A percentile compares a stretch with the other conserved stretches of the same genome.
Evolutionary conservation across 2,113 vertebrate species (phyloP).

Genomic region (Centropus unirufus): DNA sequence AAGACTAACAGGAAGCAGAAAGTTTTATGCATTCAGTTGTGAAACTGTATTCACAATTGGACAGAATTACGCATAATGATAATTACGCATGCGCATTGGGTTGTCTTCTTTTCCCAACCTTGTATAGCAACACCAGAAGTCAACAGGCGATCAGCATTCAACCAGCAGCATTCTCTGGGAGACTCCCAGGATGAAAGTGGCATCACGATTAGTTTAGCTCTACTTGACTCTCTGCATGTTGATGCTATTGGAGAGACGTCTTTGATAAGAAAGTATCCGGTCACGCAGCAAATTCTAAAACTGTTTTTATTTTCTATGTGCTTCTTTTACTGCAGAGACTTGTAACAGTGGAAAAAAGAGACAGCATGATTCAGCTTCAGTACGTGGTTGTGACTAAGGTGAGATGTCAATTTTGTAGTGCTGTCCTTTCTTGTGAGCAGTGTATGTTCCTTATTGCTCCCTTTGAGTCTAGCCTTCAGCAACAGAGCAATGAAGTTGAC

Average conservation of each 20-base stretch:
- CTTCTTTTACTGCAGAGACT: not conserved
- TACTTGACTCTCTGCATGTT: not conserved
- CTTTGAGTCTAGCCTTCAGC: conserved; percentile 2
- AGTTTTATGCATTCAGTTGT: not conserved
- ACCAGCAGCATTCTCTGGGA: not conserved
- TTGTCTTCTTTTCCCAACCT: not conserved
- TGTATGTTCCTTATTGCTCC: not conserved
- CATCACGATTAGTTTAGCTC: not conserved
- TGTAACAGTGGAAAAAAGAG: not conserved
- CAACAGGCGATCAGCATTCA: not conserved
- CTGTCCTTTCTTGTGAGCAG: not conserved
- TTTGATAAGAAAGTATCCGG: not conserved
- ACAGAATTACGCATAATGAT: not conserved
- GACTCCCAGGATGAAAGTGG: not conserved
- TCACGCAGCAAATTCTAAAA: not conserved
- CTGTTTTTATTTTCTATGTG: not conserved
- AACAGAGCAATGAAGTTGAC: not conserved
- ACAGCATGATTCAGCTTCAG: not conserved
- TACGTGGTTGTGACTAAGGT: not conserved
- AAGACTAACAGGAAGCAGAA: not conserved
- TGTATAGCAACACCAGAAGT: not conserved
- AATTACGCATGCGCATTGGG: not conserved
- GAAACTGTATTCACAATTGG: not conserved
- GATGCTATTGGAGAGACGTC: not conserved
- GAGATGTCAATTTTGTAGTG: not conserved